These are phyloP conservation scores for Helicoverpa assulta DNA, from an alignment of 2,888 invertebrate species.

Conservation along the genomic window DNA sequence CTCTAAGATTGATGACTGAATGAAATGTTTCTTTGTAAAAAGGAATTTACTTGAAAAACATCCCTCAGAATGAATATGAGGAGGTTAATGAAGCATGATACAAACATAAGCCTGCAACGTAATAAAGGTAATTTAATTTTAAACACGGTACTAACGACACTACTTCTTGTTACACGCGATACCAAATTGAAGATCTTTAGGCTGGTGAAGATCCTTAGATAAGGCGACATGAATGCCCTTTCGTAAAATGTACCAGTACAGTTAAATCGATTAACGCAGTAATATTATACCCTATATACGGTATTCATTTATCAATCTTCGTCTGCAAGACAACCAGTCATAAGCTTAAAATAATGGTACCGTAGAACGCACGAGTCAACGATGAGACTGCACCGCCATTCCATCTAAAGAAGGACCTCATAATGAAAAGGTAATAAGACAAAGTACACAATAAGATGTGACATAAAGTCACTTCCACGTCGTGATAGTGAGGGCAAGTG, in stretches of 20 bases:
- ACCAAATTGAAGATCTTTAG: too few relatives aligned
- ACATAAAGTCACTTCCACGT: conserved; percentile 65
- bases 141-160: too few relatives aligned
- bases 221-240: too few relatives aligned
- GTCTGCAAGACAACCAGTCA: not conserved
- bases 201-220: too few relatives aligned
- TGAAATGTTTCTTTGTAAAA: conserved; percentile 1
- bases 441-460: conserved; percentile 68
- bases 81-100: conserved; percentile 14
- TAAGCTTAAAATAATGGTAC: not conserved
- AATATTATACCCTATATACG: too few relatives aligned
- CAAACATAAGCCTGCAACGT: conserved; percentile 4
- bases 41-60: conserved; percentile 9
- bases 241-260: too few relatives aligned
- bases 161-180: too few relatives aligned
- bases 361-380: conserved; percentile 1
- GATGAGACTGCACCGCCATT: conserved; percentile 14
- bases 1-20: conserved; percentile 35
- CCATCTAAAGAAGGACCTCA: conserved; percentile 16
- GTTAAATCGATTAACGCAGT: too few relatives aligned
- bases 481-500: conserved; percentile 74
- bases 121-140: conserved; percentile 5
- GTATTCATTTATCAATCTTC: not conserved
- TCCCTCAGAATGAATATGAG: not conserved
- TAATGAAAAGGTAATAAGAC: conserved; percentile 56